These are phyloP conservation scores for Sebastes kiyomatsui DNA, from an alignment of 2,797 vertebrate species.

Conservation along the genomic window DNA sequence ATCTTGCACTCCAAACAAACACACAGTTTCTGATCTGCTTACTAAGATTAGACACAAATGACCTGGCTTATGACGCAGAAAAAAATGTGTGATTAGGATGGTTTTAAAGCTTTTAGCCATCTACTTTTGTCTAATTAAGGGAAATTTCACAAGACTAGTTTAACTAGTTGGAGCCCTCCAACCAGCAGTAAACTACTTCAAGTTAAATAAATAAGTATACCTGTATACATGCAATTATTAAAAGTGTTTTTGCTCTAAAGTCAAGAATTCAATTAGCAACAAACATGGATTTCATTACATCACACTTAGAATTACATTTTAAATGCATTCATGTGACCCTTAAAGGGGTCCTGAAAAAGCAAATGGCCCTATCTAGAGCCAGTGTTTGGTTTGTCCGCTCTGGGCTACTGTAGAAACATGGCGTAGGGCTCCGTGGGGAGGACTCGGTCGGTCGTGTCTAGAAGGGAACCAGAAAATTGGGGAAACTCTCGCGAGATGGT, in stretches of 20 bases:
- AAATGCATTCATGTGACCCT: not conserved
- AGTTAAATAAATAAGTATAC: not conserved
- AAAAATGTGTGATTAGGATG: constrained; percentile 45
- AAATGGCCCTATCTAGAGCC: too few species aligned
- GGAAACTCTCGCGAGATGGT: too few species aligned
- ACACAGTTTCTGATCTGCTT: constrained; percentile 63
- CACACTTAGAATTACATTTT: not conserved
- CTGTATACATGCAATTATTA: not conserved
- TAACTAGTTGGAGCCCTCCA: not conserved
- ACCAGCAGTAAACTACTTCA: not conserved
- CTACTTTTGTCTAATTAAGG: constrained; percentile 38
- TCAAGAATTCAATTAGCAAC: not conserved
- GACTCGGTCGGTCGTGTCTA: too few species aligned
- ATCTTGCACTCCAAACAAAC: constrained; percentile 8
- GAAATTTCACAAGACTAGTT: constrained; percentile 35
- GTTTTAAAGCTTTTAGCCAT: constrained; percentile 40
- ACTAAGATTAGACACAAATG: constrained; percentile 65
- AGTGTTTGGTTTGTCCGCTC: too few species aligned
- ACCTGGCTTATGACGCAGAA: constrained; percentile 57
- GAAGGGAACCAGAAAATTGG: too few species aligned
- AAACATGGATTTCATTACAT: not conserved
- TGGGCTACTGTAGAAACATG: too few species aligned
- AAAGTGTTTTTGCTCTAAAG: not conserved
- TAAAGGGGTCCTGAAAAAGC: not conserved
- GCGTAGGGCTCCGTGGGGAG: too few species aligned